These are phyloP conservation scores for Chloroceryle aenea DNA, from an alignment of 2,113 vertebrate genomes.

Conservation along the genomic window DNA sequence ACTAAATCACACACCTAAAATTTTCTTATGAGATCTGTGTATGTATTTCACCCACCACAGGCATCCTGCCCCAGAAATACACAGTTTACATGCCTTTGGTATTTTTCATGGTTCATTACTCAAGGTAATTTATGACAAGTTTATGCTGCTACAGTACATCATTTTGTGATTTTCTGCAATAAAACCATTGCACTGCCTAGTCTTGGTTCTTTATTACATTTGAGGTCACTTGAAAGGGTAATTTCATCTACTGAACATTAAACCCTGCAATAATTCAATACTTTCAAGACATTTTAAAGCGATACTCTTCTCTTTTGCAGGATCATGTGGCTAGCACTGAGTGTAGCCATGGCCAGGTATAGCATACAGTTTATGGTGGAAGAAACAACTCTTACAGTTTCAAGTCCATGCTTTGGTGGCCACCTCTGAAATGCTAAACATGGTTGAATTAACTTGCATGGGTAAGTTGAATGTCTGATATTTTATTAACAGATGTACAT, in stretches of 20 bases:
- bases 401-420: not conserved
- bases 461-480: not conserved
- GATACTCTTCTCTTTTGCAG: not conserved
- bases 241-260: constrained; percentile 58
- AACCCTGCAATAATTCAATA: constrained; percentile 56
- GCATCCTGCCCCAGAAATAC: not conserved
- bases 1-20: not conserved
- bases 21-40: not conserved
- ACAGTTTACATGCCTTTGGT: constrained; percentile 24
- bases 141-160: constrained; percentile 50
- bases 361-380: not conserved
- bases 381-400: not conserved
- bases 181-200: constrained; percentile 54
- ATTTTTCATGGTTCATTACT: constrained; percentile 36
- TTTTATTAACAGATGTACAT: not conserved
- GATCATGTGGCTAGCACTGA: not conserved
- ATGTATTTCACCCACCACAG: not conserved
- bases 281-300: constrained; percentile 2
- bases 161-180: constrained; percentile 62
- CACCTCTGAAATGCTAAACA: not conserved
- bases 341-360: fast-evolving
- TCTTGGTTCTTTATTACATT: constrained; percentile 59
- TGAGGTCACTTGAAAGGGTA: constrained; percentile 67
- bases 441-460: not conserved
- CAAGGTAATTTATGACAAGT: constrained; percentile 54